Percentiles rank a stretch among this genome's conserved stretches.
These are phyloP conservation scores for Tenthredo amoena DNA, from an alignment of 2,888 invertebrate species.

Conservation along the genomic window DNA sequence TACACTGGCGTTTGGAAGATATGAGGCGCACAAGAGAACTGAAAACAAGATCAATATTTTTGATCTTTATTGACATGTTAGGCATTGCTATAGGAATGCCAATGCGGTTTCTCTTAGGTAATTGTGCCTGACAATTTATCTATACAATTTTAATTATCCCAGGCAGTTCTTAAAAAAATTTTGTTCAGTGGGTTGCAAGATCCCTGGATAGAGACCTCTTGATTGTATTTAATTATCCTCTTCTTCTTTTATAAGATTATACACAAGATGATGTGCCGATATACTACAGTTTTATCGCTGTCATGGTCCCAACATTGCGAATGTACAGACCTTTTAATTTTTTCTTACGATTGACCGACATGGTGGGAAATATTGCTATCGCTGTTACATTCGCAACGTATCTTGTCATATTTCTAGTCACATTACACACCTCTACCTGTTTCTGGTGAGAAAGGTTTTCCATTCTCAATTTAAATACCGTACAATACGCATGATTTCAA, in stretches of 20 bases:
- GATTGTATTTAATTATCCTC: neutral
- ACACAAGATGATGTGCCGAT: slow-evolving; percentile 2
- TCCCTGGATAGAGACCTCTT: neutral
- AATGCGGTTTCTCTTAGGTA: slow-evolving; percentile 20
- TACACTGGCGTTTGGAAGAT: slow-evolving; percentile 41
- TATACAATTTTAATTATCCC: neutral
- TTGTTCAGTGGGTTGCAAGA: neutral
- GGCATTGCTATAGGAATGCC: slow-evolving; percentile 32
- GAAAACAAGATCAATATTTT: slow-evolving; percentile 31
- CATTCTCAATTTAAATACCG: neutral
- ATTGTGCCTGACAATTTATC: neutral
- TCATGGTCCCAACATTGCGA: slow-evolving; percentile 19
- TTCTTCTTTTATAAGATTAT: neutral
- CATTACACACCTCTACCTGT: slow-evolving; percentile 38
- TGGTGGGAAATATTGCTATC: slow-evolving; percentile 41
- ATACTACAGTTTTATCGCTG: slow-evolving; percentile 14
- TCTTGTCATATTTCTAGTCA: slow-evolving; percentile 35
- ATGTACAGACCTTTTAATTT: slow-evolving; percentile 38
- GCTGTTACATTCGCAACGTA: slow-evolving; percentile 26
- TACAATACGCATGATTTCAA: neutral
- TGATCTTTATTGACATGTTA: slow-evolving; percentile 42
- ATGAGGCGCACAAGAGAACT: slow-evolving; percentile 30
- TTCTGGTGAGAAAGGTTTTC: slow-evolving; percentile 19
- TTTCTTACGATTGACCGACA: slow-evolving; percentile 19
- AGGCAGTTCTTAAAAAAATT: neutral